phyloP scores from a whole-genome alignment of 1,140 invertebrate species.

The Plodia interpunctella region DNA sequence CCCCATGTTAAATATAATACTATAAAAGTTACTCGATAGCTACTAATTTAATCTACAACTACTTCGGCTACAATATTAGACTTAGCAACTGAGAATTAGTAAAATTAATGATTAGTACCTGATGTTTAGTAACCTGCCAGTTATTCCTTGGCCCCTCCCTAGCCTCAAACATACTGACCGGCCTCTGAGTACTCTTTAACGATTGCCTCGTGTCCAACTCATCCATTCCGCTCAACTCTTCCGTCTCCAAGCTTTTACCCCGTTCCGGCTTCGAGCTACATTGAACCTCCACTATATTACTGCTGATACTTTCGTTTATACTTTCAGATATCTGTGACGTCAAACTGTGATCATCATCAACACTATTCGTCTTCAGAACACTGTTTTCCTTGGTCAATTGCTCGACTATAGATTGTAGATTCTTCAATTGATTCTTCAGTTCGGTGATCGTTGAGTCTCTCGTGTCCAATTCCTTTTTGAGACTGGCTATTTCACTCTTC shows the following conservation, averaged over 20 bases:
- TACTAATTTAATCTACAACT: no score
- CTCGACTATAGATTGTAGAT: constrained; percentile 80
- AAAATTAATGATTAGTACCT: constrained; percentile 78
- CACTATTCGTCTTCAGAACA: constrained; percentile 78
- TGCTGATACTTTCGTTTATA: constrained; percentile 43
- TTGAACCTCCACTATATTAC: constrained; percentile 46
- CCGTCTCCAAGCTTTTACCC: constrained; percentile 57
- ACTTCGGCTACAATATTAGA: no score
- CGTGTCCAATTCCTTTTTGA: constrained; percentile 63
- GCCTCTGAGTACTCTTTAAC: constrained; percentile 79
- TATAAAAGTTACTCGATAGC: no score
- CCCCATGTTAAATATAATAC: no score
- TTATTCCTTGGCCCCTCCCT: constrained; percentile 83
- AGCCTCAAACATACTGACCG: constrained; percentile 91
- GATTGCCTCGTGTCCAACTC: constrained; percentile 37
- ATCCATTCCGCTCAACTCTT: constrained; percentile 34
- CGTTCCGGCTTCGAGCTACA: constrained; percentile 42
- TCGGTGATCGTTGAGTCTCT: constrained; percentile 77
- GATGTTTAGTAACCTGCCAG: constrained; percentile 82
- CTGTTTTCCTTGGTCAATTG: constrained; percentile 84
- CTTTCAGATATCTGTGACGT: constrained; percentile 43
- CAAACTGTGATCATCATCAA: constrained; percentile 59
- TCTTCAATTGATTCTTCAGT: constrained; percentile 79
- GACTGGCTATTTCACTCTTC: constrained; percentile 49
- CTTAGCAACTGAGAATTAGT: constrained; percentile 37